phyloP scores from a whole-genome alignment of 1,140 invertebrate genomes.

The fruit fly (Drosophila melanogaster) region Release_6_plus_ISO1_MT NT_037436.4:19274501-19275000 shows the following conservation, averaged over 20 bases:
- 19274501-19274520: conserved; percentile 20
- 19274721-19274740: conserved; percentile 1
- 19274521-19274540: conserved; percentile 30
- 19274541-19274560: conserved; percentile 9
- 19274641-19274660: conserved; percentile 19
- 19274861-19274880: no score
- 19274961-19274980: no score
- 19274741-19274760: conserved; percentile 50
- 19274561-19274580: conserved; percentile 75
- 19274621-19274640: conserved; percentile 33
- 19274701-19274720: conserved; percentile 67
- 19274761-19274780: conserved; percentile 14
- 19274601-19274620: conserved; percentile 68
- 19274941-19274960: no score
- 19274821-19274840: conserved; percentile 66
- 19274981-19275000: no score
- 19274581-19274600: conserved; percentile 51
- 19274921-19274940: no score
- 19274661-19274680: conserved; percentile 26
- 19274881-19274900: no score
- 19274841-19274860: neutral
- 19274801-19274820: conserved; percentile 59
- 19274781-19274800: conserved; percentile 30
- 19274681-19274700: conserved; percentile 80
- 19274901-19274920: no score